These are phyloP conservation scores for Drosophila neoperkinsi DNA, from an alignment of 2,888 invertebrate genomes.

Conservation along the genomic window DNA sequence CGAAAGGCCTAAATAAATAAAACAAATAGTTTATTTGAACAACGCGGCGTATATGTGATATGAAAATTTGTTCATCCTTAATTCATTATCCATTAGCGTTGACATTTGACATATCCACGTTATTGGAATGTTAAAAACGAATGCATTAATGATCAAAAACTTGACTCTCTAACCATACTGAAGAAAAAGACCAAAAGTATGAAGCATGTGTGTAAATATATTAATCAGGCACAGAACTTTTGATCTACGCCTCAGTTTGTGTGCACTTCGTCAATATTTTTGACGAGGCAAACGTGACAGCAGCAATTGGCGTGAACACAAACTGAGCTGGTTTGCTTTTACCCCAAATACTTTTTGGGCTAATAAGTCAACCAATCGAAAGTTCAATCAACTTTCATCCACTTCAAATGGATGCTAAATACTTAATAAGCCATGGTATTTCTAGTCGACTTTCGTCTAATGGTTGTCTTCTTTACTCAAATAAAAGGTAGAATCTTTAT, in stretches of 20 bases:
- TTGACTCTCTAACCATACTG: neutral
- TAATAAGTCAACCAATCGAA: constrained; percentile 19
- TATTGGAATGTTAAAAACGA: constrained; percentile 59
- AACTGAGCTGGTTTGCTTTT: neutral
- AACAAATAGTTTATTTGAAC: constrained; percentile 28
- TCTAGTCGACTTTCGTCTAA: neutral
- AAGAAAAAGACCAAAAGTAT: neutral
- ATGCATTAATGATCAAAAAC: constrained; percentile 49
- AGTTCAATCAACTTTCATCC: constrained; percentile 66
- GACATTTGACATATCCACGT: constrained; percentile 61
- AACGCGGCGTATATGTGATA: constrained; percentile 31
- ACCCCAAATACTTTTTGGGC: neutral
- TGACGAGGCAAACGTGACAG: constrained; percentile 29
- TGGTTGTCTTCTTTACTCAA: neutral
- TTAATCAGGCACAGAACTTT: constrained; percentile 46
- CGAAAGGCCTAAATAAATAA: constrained; percentile 5
- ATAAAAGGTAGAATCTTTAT: constrained; percentile 2
- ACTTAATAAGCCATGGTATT: constrained; percentile 44
- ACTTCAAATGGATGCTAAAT: constrained; percentile 45
- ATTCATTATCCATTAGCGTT: constrained; percentile 15
- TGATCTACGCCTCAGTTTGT: constrained; percentile 29
- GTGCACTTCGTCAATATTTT: constrained; percentile 62
- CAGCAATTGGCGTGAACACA: constrained; percentile 26
- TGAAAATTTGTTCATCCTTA: neutral
- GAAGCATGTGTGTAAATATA: constrained; percentile 37